Evolutionary conservation across 2,797 vertebrate species (phyloP), one percentile per base, ranked within the genome.

Genomic region (Sebastes itinus): DNA sequence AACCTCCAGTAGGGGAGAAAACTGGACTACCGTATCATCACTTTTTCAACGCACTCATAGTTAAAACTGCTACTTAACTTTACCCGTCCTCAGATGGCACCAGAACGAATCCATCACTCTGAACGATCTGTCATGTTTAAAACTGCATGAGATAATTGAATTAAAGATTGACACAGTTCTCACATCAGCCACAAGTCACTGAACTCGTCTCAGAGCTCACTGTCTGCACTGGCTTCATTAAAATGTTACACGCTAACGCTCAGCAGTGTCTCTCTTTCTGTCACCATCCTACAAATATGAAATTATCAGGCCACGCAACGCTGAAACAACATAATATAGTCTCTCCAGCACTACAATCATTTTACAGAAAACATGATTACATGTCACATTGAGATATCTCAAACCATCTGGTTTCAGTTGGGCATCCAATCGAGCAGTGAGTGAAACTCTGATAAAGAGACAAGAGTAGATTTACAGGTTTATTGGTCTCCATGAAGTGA

Each of bases 161-260:
- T 76, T 75, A 78, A 76, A 69, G 73, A 79, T 42, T 59, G 65
- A 81, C 63, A 71, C 28, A 3, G 68, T 75, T 81, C 60, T 76
- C 71, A 28, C 25, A 54, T 82, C 78, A 75, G 72, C 49, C 72
- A 25, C 64, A 42, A 75, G 75, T 66, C 73, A 23, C 35, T 54
- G 72, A 80, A 23, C 77, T 46, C 5, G 4, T 80, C 70, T 55
- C 62, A 1, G 52, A 63, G 71, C 64, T 61, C 27, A 3, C 18
- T 11, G n/a, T 62, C 66, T 64, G 63, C 27, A 23, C 68, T 5
- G 27, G 38, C 76, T 64, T 90, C 84, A 85, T 89, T 90, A 89
- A 82, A 88, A 73, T 54, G 69, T 74, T 69, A 52, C 77, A 73
- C n/a, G 72, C 67, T 54, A 42, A 64, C 18, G 22, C 42, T 52